phyloP scores from a whole-genome alignment of 1,140 invertebrate species.

The Telenomus remus region DNA sequence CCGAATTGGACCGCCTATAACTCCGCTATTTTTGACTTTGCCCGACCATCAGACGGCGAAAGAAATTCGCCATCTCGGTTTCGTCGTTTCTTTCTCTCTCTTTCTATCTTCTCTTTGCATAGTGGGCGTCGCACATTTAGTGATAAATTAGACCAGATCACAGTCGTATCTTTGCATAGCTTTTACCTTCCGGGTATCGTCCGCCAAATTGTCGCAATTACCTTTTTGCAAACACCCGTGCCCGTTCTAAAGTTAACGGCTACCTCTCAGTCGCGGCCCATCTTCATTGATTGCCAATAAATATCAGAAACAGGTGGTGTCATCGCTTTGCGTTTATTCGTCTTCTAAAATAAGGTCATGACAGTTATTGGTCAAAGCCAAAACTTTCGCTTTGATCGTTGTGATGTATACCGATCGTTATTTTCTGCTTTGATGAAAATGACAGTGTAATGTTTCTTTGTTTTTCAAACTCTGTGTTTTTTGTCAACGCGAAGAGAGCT shows the following conservation, averaged over 20 bases:
- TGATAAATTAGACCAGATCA: slow-evolving; percentile 73
- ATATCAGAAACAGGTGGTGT: slow-evolving; percentile 7
- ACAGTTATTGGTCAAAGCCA: slow-evolving; percentile 5
- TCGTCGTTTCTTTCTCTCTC: slow-evolving; percentile 22
- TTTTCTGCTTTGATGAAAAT: slow-evolving; percentile 30
- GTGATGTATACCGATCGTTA: slow-evolving; percentile 21
- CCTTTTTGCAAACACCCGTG: slow-evolving; percentile 64
- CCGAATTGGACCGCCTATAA: slow-evolving; percentile 55
- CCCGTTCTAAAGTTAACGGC: slow-evolving; percentile 69
- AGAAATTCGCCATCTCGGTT: slow-evolving; percentile 47
- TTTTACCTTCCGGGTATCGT: slow-evolving; percentile 69
- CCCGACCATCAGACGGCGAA: slow-evolving; percentile 54
- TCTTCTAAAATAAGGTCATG: slow-evolving; percentile 9
- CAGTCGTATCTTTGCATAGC: slow-evolving; percentile 64
- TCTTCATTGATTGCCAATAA: slow-evolving; percentile 66
- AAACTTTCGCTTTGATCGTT: slow-evolving; percentile 37
- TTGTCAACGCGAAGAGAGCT: background rate
- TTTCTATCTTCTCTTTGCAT: slow-evolving; percentile 56
- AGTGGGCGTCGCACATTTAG: slow-evolving; percentile 70
- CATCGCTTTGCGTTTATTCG: slow-evolving; percentile 17
- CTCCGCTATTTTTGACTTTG: slow-evolving; percentile 68
- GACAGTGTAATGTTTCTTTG: slow-evolving; percentile 4
- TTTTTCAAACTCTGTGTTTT: slow-evolving; percentile 7
- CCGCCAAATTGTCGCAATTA: slow-evolving; percentile 68
- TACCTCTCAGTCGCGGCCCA: slow-evolving; percentile 21